Conservation (phyloP, 1,140 invertebrate genomes). For the Bombus pyrosoma region DNA sequence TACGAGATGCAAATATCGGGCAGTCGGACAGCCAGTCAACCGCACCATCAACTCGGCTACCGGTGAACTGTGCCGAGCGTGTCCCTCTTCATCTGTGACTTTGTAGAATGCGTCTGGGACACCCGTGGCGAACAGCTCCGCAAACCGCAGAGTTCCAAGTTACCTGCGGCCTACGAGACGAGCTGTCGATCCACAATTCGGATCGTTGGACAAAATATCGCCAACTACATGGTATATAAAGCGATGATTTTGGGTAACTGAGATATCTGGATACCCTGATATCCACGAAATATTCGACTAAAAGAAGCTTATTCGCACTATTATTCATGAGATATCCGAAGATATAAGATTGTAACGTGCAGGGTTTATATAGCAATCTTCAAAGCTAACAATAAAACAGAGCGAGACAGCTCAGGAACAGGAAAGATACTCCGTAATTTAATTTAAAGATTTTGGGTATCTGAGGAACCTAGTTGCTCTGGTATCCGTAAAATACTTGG, state of each 20-base stretch:
- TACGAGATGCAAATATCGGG: conserved; percentile 67
- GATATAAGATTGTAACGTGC: too few species aligned
- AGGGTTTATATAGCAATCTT: too few species aligned
- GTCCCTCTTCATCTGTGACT: conserved; percentile 28
- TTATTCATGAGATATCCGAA: too few species aligned
- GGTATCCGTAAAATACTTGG: not conserved
- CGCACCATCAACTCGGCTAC: conserved; percentile 34
- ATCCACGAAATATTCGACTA: too few species aligned
- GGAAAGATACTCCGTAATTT: not conserved
- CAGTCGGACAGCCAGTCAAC: conserved; percentile 59
- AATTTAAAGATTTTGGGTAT: too few species aligned
- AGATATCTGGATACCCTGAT: too few species aligned
- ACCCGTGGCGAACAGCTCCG: not conserved
- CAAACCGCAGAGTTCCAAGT: conserved; percentile 37
- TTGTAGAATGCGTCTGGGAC: not conserved
- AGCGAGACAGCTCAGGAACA: not conserved
- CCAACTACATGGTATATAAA: not conserved
- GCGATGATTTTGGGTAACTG: too few species aligned
- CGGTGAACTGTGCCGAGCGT: not conserved
- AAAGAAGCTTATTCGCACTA: too few species aligned
- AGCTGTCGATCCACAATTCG: not conserved
- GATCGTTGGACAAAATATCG: conserved; percentile 24
- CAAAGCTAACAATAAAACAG: not conserved
- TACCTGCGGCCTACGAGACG: not conserved
- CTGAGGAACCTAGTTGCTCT: too few species aligned